phyloP scores from a whole-genome alignment of 2,113 vertebrate species.

The Copsychus sechellarum region DNA sequence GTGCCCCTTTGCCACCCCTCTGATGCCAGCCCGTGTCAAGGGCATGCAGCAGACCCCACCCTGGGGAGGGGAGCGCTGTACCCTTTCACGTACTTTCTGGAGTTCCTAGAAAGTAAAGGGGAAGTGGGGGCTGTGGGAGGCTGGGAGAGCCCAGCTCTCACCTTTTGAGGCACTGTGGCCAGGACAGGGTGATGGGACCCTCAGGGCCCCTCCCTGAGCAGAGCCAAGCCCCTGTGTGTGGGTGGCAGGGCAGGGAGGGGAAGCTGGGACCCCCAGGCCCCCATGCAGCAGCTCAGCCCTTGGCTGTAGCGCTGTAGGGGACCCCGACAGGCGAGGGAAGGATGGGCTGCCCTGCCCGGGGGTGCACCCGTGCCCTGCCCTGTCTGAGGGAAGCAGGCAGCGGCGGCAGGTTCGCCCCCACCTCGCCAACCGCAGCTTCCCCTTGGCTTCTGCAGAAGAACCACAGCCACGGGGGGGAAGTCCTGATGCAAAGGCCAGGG shows the following conservation, averaged over 20 bases:
- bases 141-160: neutral
- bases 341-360: rapidly evolving
- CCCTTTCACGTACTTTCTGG: neutral
- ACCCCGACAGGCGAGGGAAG: rapidly evolving
- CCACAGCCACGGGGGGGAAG: neutral
- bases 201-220: neutral
- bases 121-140: neutral
- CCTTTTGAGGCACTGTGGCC: neutral
- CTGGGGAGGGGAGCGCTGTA: rapidly evolving
- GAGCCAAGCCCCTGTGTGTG: rapidly evolving
- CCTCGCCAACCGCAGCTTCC: neutral
- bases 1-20: neutral
- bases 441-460: conserved; percentile 14
- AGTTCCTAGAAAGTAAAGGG: conserved; percentile 39
- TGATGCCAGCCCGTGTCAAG: rapidly evolving
- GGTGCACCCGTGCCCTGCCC: neutral
- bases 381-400: rapidly evolving
- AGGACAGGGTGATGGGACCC: rapidly evolving
- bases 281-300: neutral
- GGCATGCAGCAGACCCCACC: neutral
- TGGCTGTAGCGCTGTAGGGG: rapidly evolving
- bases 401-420: neutral
- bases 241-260: rapidly evolving
- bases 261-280: neutral
- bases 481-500: conserved; percentile 2